These are phyloP conservation scores for Phymorhynchus buccinoides DNA, from an alignment of 1,140 invertebrate species.

Conservation along the genomic window DNA sequence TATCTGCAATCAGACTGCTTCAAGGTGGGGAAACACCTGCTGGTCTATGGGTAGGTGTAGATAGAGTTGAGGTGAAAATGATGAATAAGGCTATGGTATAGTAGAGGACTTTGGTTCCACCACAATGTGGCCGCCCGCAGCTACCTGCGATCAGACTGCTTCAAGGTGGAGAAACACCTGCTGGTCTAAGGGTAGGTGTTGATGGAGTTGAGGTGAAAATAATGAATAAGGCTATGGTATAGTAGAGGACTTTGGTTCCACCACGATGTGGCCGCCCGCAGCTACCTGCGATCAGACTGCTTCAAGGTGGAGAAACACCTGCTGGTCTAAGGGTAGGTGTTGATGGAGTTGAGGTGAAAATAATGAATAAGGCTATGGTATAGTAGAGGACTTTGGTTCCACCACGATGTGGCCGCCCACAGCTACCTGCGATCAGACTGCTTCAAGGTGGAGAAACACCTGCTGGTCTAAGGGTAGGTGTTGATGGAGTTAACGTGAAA, in stretches of 20 bases:
- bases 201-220: too few species aligned
- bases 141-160: conserved; percentile 77
- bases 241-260: conserved; percentile 76
- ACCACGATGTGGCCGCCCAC: conserved; percentile 80
- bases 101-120: conserved; percentile 76
- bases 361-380: too few species aligned
- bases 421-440: conserved; percentile 77
- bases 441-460: conserved; percentile 85
- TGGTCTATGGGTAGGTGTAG: conserved; percentile 90
- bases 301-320: conserved; percentile 87
- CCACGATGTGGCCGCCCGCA: conserved; percentile 78
- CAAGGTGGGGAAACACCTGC: conserved; percentile 87
- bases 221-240: too few species aligned
- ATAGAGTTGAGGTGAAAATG: too few species aligned
- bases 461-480: conserved; percentile 91
- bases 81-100: too few species aligned
- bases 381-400: conserved; percentile 73
- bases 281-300: conserved; percentile 77
- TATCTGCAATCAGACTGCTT: conserved; percentile 77
- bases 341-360: too few species aligned
- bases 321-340: conserved; percentile 90
- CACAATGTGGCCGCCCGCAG: conserved; percentile 78
- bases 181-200: conserved; percentile 91
- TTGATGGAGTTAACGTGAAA: too few species aligned
- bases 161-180: conserved; percentile 87